Percentiles rank a stretch among this genome's conserved stretches.
Conservation (phyloP, 2,113 vertebrate species). For the Takifugu bimaculatus region DNA sequence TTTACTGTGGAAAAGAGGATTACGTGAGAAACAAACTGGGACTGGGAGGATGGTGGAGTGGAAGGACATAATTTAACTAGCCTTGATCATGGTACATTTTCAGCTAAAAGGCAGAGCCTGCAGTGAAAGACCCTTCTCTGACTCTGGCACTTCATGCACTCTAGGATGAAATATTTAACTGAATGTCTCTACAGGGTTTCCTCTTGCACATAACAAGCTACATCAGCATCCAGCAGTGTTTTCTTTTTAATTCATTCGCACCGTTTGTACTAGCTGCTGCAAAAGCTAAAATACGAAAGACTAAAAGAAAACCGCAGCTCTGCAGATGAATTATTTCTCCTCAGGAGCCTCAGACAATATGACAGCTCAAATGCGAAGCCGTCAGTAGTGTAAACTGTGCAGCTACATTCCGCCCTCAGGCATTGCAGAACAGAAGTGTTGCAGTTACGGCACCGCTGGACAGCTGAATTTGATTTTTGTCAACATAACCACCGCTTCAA, state of each 20-base stretch:
- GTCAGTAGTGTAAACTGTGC: not conserved
- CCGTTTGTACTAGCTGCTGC: constrained; percentile 34
- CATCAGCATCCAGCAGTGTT: constrained; percentile 28
- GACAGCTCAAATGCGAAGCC: constrained; percentile 5
- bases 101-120: constrained; percentile 28
- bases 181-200: constrained; percentile 43
- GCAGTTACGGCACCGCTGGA: not conserved
- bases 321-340: constrained; percentile 3
- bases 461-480: constrained; percentile 6
- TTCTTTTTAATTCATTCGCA: not conserved
- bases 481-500: constrained; percentile 7
- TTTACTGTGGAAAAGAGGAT: constrained; percentile 6
- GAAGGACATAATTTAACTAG: constrained; percentile 25
- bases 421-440: not conserved
- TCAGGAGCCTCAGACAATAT: constrained; percentile 4
- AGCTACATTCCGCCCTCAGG: constrained; percentile 7
- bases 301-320: constrained; percentile 4
- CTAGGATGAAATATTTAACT: constrained; percentile 61
- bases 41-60: constrained; percentile 7
- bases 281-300: constrained; percentile 24
- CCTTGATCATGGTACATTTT: constrained; percentile 41
- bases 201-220: constrained; percentile 45
- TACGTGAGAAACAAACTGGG: constrained; percentile 8
- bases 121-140: constrained; percentile 26
- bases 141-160: constrained; percentile 41